Conservation (phyloP, 1,140 invertebrate genomes). For the Dendroctonus ponderosae region DNA sequence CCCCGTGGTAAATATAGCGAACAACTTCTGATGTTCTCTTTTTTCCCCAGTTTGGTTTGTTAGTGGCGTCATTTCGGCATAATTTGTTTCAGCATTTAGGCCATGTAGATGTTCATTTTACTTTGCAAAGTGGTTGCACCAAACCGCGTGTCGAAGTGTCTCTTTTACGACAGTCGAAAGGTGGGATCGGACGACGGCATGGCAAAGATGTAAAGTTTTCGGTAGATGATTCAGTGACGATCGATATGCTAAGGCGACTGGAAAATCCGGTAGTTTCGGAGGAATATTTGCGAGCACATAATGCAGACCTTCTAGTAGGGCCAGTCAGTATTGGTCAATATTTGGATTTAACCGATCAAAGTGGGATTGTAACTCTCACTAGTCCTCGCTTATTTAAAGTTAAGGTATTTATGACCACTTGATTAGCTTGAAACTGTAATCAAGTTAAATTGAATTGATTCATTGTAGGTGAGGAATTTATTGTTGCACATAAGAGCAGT, state of each 20-base stretch:
- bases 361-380: slow-evolving; percentile 77
- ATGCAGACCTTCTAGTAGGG: slow-evolving; percentile 86
- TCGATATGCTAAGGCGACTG: slow-evolving; percentile 53
- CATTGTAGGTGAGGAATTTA: slow-evolving; percentile 34
- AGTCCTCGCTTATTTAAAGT: slow-evolving; percentile 80
- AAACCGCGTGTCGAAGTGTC: slow-evolving; percentile 75
- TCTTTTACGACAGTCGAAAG: slow-evolving; percentile 73
- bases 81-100: slow-evolving; percentile 51
- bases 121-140: slow-evolving; percentile 65
- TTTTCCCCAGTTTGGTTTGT: neutral
- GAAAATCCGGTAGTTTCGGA: slow-evolving; percentile 77
- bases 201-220: slow-evolving; percentile 47
- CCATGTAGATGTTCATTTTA: slow-evolving; percentile 85
- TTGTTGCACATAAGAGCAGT: slow-evolving; percentile 83
- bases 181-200: slow-evolving; percentile 57
- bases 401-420: slow-evolving; percentile 53
- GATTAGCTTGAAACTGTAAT: neutral
- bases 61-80: neutral
- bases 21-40: neutral
- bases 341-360: slow-evolving; percentile 80
- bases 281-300: slow-evolving; percentile 80
- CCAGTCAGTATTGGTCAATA: slow-evolving; percentile 78
- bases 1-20: slow-evolving; percentile 53
- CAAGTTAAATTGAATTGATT: neutral
- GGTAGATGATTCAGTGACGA: slow-evolving; percentile 47